Evolutionary conservation across 2,888 invertebrate genomes (phyloP), one percentile per base, ranked within the genome.

Genomic region (Chironomus riparius): DNA sequence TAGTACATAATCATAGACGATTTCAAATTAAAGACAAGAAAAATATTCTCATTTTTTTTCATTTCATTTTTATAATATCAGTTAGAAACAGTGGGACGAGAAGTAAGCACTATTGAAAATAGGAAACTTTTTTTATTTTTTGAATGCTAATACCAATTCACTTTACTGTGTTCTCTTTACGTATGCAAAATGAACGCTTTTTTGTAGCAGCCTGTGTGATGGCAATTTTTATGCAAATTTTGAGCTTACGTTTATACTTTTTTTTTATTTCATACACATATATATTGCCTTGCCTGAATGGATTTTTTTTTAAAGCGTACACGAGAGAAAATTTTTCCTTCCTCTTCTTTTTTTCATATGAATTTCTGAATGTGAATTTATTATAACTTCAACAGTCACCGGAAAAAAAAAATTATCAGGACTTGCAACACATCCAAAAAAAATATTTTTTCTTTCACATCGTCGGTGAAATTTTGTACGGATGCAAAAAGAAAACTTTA

Each of bases 221-320:
- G 15, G 56, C 71, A 71, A 56, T 71, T 71, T 71, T 71, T 70
- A 70, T 70, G 70, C 70, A 70, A 70, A 70, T 70, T 47, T 47
- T 22, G 6, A 38, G 47, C 71, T 47, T 65, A 65, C 65, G 65
- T 24, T 69, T 69, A 56, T 56, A 18, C 18, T 56, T 56, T 56
- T 15, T n/a, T 15, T 50, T 50, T 50, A 18, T 69, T 24, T 69
- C 38, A 15, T 69, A 22, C 15, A 18, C 22, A 56, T 6, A 15
- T 56, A 56, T 15, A 56, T 70, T 15, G 18, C 7, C 2, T 15
- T 18, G 69, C 69, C 3, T 28, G 69, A 69, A 56, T 15, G 56
- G 7, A 50, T 15, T 28, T 38, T 38, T 38, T 38, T 68, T 24
- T 24, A 15, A 38, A 68, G 13, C 15, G 38, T 38, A 38, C 38